phyloP scores from a whole-genome alignment of 2,113 vertebrate species.

The Atrichornis clamosus region DNA sequence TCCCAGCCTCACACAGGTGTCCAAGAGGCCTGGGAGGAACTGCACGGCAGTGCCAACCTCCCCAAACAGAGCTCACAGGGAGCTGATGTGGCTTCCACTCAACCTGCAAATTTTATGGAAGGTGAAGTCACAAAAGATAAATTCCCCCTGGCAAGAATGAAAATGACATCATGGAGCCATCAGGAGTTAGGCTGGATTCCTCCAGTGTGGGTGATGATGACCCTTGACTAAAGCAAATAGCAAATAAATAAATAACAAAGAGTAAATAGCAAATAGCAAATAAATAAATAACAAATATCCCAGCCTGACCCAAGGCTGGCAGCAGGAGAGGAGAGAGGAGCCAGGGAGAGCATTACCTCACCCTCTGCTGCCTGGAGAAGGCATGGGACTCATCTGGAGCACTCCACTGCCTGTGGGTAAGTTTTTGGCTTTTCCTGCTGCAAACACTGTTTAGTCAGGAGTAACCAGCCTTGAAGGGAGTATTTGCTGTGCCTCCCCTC shows the following conservation, averaged over 20 bases:
- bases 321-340: not conserved
- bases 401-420: not conserved
- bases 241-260: not conserved
- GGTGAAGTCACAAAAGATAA: not conserved
- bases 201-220: rapidly evolving
- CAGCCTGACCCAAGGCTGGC: not conserved
- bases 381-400: not conserved
- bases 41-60: rapidly evolving
- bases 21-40: not conserved
- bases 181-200: not conserved
- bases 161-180: rapidly evolving
- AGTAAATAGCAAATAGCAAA: not conserved
- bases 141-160: not conserved
- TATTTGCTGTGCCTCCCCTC: not conserved
- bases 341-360: constrained; percentile 10
- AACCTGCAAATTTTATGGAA: not conserved
- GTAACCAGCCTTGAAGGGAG: not conserved
- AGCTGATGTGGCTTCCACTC: not conserved
- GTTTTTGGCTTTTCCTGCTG: not conserved
- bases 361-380: not conserved
- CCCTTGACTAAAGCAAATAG: not conserved
- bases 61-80: not conserved
- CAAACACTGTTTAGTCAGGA: not conserved
- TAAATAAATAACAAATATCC: not conserved
- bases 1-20: not conserved